Conservation (phyloP, 2,888 invertebrate genomes). For the Leptothorax acervorum region DNA sequence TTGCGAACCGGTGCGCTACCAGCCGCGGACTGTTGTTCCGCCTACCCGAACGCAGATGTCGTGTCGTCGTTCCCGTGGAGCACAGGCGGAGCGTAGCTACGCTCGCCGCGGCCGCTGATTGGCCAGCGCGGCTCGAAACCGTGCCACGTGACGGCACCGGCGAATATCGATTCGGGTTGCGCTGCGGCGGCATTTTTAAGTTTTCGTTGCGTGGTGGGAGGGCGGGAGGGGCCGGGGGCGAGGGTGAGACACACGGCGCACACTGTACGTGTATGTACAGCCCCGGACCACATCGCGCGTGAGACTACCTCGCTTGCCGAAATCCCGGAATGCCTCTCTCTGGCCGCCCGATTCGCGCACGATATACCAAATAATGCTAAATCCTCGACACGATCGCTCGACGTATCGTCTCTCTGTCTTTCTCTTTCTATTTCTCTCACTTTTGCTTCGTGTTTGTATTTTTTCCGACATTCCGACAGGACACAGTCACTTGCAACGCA, state of each 20-base stretch:
- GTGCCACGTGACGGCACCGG: conserved; percentile 87
- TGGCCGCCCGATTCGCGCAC: conserved; percentile 10
- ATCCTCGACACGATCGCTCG: not conserved
- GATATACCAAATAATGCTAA: conserved; percentile 11
- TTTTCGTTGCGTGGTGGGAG: conserved; percentile 85
- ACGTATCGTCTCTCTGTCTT: not conserved
- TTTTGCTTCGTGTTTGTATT: not conserved
- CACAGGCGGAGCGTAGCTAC: conserved; percentile 71
- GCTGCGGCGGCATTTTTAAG: conserved; percentile 94
- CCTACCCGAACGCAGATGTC: conserved; percentile 72
- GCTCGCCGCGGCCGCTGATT: conserved; percentile 77
- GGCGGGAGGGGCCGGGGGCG: conserved; percentile 66
- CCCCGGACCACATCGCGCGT: conserved; percentile 73
- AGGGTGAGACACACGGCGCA: conserved; percentile 37
- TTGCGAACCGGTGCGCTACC: conserved; percentile 80
- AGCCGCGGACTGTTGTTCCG: conserved; percentile 81
- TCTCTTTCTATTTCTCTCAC: not conserved
- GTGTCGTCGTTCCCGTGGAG: conserved; percentile 67
- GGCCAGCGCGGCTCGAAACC: conserved; percentile 77
- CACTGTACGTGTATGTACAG: not conserved
- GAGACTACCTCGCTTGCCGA: conserved; percentile 55
- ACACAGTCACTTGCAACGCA: too few species aligned
- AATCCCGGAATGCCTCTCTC: conserved; percentile 40
- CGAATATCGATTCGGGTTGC: conserved; percentile 92
- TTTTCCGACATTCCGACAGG: not conserved